Base-by-base conservation (phyloP, 53 echinoderm and acorn worm genomes). In the Astropecten irregularis region DNA sequence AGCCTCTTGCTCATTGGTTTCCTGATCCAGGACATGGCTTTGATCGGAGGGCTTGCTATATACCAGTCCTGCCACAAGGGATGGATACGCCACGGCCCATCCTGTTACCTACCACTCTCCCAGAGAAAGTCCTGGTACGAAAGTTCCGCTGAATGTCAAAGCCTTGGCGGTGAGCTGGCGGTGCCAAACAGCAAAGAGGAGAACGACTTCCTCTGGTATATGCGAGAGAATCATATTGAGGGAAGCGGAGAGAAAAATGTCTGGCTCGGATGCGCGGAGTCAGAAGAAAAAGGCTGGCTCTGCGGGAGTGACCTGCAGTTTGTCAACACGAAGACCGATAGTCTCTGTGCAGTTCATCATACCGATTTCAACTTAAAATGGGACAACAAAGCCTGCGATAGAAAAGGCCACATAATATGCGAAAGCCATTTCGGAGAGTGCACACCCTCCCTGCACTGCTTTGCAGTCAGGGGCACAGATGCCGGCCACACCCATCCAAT, bases 161-260 rank as follows among this genome's bases (percentile, higher is more conserved):
- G 37, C 2, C 64, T 64, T 6, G 64, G 64, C 37, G 9, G 64
- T 37, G 64, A 34, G 64, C 37, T 59, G 77, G 42, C 40, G 23
- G 59, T 77, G 40, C 39, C 60, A 9, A 60, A 60, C 40, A 77
- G 77, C 61, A 25, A 58, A 27, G 60, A 60, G 42, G 77, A 77
- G 40, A 77, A 77, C 40, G 44, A 39, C 19, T 77, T 77, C 49
- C 38, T 77, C 42, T 42, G 46, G 35, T 18, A 0, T 4, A 20
- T 64, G 20, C 64, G 64, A 3, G 36, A 32, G 42, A 42, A 11
- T 18, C 37, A 11, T 20, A 3, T 18, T 13, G 64, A 37, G 16
- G 37, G 7, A 6, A 34, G 5, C 9, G 38, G 38, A 18, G 15
- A 8, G 16, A 64, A 64, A 37, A 13, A 64, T 1, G 36, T 37